phyloP scores from a whole-genome alignment of 2,113 vertebrate genomes.

The Dasyurus viverrinus region DNA sequence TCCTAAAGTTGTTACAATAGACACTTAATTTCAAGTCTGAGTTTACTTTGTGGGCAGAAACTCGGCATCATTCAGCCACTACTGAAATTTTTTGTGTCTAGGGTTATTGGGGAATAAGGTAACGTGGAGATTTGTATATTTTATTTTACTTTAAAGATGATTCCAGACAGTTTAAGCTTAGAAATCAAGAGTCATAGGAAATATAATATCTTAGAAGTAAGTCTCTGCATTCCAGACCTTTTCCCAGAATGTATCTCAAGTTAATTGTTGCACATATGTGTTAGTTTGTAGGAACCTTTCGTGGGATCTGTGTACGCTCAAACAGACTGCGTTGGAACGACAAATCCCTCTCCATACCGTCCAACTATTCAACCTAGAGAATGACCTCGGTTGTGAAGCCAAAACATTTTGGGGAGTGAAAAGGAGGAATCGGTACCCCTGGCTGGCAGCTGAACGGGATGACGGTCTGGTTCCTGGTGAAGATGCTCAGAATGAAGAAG shows the following conservation, averaged over 20 bases:
- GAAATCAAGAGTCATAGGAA: constrained; percentile 54
- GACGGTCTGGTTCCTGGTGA: constrained; percentile 93
- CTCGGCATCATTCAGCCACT: background rate
- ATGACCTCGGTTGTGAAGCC: constrained; percentile 81
- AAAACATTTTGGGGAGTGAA: constrained; percentile 86
- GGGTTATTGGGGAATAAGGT: constrained; percentile 47
- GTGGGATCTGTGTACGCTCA: constrained; percentile 80
- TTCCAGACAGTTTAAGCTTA: constrained; percentile 49
- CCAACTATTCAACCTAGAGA: constrained; percentile 73
- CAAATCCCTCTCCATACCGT: constrained; percentile 77
- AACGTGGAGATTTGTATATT: background rate
- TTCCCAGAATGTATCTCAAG: constrained; percentile 64
- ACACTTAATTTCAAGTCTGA: constrained; percentile 36
- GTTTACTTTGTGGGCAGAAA: constrained; percentile 12
- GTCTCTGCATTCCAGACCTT: constrained; percentile 45
- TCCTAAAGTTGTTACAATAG: constrained; percentile 36
- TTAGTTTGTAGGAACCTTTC: constrained; percentile 85
- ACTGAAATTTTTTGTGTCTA: constrained; percentile 8
- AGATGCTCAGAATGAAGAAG: constrained; percentile 96
- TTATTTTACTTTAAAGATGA: constrained; percentile 47
- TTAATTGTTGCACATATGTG: constrained; percentile 57
- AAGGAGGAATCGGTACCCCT: constrained; percentile 85
- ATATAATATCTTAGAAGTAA: constrained; percentile 70
- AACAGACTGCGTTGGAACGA: constrained; percentile 79
- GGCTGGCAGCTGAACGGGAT: constrained; percentile 90